Conservation (phyloP, 2,888 invertebrate species). For the Trachelus stipa region DNA sequence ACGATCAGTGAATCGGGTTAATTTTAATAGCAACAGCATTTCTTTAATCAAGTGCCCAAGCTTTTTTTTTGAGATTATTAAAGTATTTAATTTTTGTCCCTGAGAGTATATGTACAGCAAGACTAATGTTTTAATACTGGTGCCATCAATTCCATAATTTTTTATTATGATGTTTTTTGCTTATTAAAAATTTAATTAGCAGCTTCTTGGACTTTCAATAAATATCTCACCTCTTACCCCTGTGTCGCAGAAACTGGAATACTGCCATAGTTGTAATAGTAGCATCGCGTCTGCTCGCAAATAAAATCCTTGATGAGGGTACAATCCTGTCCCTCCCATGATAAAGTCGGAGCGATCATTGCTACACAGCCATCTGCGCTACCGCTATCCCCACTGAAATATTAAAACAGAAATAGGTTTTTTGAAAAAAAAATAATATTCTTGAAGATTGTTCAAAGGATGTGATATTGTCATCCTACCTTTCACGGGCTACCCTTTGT, state of each 20-base stretch:
- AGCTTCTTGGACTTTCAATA: slow-evolving; percentile 25
- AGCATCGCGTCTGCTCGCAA: slow-evolving; percentile 90
- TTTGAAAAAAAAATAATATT: too few relatives aligned
- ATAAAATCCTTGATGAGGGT: slow-evolving; percentile 87
- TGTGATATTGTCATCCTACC: slow-evolving; percentile 67
- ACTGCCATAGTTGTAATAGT: slow-evolving; percentile 91
- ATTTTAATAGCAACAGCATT: too few relatives aligned
- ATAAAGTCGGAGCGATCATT: slow-evolving; percentile 80
- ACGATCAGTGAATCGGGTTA: too few relatives aligned
- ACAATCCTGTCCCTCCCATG: slow-evolving; percentile 87
- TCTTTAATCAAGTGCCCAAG: too few relatives aligned
- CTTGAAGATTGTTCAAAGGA: too few relatives aligned
- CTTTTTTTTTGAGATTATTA: too few relatives aligned
- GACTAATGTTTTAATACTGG: too few relatives aligned
- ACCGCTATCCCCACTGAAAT: slow-evolving; percentile 71
- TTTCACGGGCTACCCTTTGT: slow-evolving; percentile 82
- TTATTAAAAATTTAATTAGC: too few relatives aligned
- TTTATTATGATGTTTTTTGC: too few relatives aligned
- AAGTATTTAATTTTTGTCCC: too few relatives aligned
- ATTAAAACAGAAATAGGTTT: slow-evolving; percentile 10
- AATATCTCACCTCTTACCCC: slow-evolving; percentile 88
- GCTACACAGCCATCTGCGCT: slow-evolving; percentile 81
- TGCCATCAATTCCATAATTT: too few relatives aligned
- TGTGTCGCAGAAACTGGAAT: slow-evolving; percentile 90
- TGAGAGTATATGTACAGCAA: too few relatives aligned